Base-by-base conservation (phyloP, 2,113 vertebrate species). In the Eublepharis macularius region DNA sequence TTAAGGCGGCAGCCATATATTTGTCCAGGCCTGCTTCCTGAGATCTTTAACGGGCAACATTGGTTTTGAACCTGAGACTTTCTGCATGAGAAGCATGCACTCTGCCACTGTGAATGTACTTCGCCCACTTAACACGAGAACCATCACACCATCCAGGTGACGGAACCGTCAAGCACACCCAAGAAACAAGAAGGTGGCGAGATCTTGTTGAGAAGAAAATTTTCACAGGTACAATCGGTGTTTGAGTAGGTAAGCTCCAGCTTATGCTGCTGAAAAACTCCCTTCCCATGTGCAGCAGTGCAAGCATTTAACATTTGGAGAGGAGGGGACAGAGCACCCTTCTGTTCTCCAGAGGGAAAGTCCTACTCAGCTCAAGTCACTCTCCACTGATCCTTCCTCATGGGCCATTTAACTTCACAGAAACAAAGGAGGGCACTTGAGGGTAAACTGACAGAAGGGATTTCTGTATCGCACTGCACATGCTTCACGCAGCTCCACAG, bases 391-490 rank as follows among this genome's bases (percentile, higher is more conserved):
- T 86, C 77, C 49, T 65, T 49, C 69, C 54, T 74, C 41, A 80
- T 1, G 84, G 84, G 54, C 84, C 84, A 80, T 86, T 86, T 74
- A 86, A 74, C 84, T 73, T 73, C 63, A 80, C 70, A 5, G 68
- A 78, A 29, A 66, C 65, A 72, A 16, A 36, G 6, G 49, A 41
- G 84, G 84, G 54, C 68, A 63, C 54, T 73, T 60, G 19, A 32
- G 24, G 84, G 78, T 47, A 49, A 63, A 69, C 41, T 3, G 24
- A 32, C 84, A 86, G 84, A 86, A 12, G 77, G 84, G 77, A 29
- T 26, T 63, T 73, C 41, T 65, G 43, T 29, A 29, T 54, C 19
- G 39, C n/a, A 19, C 69, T 79, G 84, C 68, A 80, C 84, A 74
- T 74, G 60, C 41, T 65, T 63, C 17, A 32, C 8, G 32, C 54